These are phyloP conservation scores for Pipistrellus pipistrellus DNA, from an alignment of 2,797 vertebrate species.

Conservation along the genomic window DNA sequence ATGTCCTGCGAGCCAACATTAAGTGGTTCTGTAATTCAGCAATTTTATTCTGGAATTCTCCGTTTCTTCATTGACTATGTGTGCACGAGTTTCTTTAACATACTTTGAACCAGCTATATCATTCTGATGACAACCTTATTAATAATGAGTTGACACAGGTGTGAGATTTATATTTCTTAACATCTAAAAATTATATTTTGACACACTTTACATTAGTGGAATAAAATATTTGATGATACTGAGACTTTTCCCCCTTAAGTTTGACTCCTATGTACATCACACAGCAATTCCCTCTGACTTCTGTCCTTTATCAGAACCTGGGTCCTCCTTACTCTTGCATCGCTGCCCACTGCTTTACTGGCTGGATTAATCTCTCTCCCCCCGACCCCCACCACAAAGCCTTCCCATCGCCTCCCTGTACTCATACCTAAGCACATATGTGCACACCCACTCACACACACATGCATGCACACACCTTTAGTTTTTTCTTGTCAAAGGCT, in stretches of 20 bases:
- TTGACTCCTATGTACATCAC: rapidly evolving
- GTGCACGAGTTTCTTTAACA: neutral
- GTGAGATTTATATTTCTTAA: neutral
- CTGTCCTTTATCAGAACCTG: neutral
- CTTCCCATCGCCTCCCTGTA: neutral
- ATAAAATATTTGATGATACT: neutral
- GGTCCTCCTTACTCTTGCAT: neutral
- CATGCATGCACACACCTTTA: too few species aligned
- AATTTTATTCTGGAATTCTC: conserved; percentile 12
- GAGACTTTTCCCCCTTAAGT: neutral
- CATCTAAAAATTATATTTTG: neutral
- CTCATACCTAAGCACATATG: neutral
- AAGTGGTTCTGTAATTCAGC: neutral
- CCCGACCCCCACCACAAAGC: rapidly evolving
- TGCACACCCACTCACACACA: neutral
- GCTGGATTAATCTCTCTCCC: neutral
- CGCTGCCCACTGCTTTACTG: neutral
- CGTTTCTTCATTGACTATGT: neutral
- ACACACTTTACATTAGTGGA: neutral
- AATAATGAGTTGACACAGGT: neutral
- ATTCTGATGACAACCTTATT: neutral
- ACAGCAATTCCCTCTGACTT: neutral
- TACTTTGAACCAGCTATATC: neutral
- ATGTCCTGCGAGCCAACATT: neutral
- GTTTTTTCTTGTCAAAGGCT: neutral